Base-by-base conservation (phyloP, 2,888 invertebrate species). In the Andrena chrysosceles region DNA sequence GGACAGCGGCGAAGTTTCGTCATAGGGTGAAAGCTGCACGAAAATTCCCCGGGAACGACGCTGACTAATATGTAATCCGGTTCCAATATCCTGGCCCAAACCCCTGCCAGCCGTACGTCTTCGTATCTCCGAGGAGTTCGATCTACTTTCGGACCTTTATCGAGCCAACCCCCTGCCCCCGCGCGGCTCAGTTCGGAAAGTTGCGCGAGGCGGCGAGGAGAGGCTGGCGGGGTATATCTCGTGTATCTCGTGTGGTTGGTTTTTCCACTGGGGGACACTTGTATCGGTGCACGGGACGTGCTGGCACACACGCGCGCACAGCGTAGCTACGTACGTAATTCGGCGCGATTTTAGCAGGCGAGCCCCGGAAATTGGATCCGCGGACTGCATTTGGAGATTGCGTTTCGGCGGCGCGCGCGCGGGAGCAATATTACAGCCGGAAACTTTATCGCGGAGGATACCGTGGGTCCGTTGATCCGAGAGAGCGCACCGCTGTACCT, bases 1-100 rank as follows among this genome's bases (percentile, higher is more conserved):
- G 31, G 35, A 16, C 8, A 13, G 35, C 10, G 60, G 64, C 23
- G 35, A 23, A 64, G 59, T 68, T 72, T 31, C 63, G 62, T 54
- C 54, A 54, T 48, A 23, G 60, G 33, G 76, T 26, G 87, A 89
- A 84, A 89, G 87, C 87, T 85, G 89, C 84, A 88, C 87, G 89
- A 89, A 91, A 87, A 71, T 67, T 66, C 56, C 59, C n/a, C 33
- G 62, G 60, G 10, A 84, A 77, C 75, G 82, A 86, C 81, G 78
- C 81, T 86, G 90, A 90, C 91, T 91, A 91, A 91, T 92, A 91
- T 89, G 91, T 91, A 91, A 91, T 90, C 91, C 91, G 90, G 88
- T 90, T 92, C 90, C 90, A 92, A 92, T 92, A 92, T 92, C 91
- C 92, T 83, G 87, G 76, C 84, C 87, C 70, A 84, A 83, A 78